Percentiles rank a stretch among this genome's conserved stretches.
phyloP scores from a whole-genome alignment of 2,113 vertebrate species.

The Cercopithecus mona region DNA sequence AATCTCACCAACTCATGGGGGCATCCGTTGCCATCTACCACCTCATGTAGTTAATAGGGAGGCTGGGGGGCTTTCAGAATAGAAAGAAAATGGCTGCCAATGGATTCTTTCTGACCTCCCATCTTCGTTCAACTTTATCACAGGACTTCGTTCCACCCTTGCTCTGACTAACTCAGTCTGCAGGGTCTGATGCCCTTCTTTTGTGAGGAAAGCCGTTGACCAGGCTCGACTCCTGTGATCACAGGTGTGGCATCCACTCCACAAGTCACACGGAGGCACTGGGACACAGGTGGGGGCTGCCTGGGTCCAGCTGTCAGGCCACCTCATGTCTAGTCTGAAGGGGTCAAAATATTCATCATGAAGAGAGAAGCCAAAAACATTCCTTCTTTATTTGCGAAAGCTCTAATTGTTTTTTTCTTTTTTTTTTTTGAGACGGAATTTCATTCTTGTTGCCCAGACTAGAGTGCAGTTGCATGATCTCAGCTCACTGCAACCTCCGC shows the following conservation, averaged over 20 bases:
- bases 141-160: background rate
- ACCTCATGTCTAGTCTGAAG: background rate
- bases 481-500: too few species aligned
- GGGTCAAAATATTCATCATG: background rate
- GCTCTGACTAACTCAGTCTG: background rate
- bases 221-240: background rate
- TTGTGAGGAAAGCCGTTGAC: background rate
- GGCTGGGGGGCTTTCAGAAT: background rate
- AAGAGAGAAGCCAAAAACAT: background rate
- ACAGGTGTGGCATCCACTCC: background rate
- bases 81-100: background rate
- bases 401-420: background rate
- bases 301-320: too few species aligned
- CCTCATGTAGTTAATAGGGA: background rate
- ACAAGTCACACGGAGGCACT: background rate
- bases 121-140: background rate
- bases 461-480: too few species aligned
- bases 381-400: background rate
- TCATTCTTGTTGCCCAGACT: too few species aligned
- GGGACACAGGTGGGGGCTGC: background rate
- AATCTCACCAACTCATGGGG: background rate
- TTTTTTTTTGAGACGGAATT: too few species aligned
- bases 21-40: background rate
- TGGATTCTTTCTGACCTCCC: background rate
- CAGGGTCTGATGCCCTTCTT: background rate